A percentile compares a stretch with the other conserved stretches of the same genome.
Evolutionary conservation across 2,888 invertebrate species (phyloP).

Genomic region (Pristionchus japonicus): DNA sequence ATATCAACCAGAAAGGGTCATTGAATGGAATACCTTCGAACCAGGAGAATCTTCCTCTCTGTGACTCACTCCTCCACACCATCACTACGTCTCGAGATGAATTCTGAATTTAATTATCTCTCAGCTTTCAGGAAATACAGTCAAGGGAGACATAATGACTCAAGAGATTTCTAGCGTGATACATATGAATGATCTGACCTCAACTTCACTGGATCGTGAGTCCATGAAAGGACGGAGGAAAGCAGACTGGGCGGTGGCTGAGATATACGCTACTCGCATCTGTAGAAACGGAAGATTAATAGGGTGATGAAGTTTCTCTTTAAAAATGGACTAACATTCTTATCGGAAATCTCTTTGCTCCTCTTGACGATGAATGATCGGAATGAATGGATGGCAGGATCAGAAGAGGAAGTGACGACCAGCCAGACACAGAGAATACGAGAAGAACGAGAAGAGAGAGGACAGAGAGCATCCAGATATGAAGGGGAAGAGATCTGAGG

Average conservation of each 20-base stretch:
- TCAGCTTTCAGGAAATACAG: too few relatives aligned
- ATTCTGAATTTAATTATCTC: too few relatives aligned
- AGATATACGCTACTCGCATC: conserved; percentile 63
- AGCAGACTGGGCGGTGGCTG: conserved; percentile 61
- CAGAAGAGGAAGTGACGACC: conserved; percentile 4
- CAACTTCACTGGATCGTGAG: conserved; percentile 50
- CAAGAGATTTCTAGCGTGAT: not conserved
- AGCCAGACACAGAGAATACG: conserved; percentile 65
- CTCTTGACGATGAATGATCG: not conserved
- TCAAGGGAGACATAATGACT: too few relatives aligned
- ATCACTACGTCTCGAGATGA: conserved; percentile 63
- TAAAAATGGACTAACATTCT: not conserved
- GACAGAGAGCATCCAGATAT: conserved; percentile 77
- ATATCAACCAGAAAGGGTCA: not conserved
- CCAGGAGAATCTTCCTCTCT: conserved; percentile 68
- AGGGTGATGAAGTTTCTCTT: not conserved
- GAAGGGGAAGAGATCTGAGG: conserved; percentile 76
- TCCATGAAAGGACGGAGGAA: conserved; percentile 68
- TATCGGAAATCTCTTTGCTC: not conserved
- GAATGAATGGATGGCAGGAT: conserved; percentile 33
- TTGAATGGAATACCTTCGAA: conserved; percentile 53
- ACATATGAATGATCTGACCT: not conserved
- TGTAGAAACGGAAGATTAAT: conserved; percentile 27
- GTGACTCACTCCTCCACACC: conserved; percentile 69
- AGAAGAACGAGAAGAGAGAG: conserved; percentile 67